A percentile compares a stretch with the other conserved stretches of the same genome.
phyloP scores from a whole-genome alignment of 2,888 invertebrate genomes.

The Julus scanicus region DNA sequence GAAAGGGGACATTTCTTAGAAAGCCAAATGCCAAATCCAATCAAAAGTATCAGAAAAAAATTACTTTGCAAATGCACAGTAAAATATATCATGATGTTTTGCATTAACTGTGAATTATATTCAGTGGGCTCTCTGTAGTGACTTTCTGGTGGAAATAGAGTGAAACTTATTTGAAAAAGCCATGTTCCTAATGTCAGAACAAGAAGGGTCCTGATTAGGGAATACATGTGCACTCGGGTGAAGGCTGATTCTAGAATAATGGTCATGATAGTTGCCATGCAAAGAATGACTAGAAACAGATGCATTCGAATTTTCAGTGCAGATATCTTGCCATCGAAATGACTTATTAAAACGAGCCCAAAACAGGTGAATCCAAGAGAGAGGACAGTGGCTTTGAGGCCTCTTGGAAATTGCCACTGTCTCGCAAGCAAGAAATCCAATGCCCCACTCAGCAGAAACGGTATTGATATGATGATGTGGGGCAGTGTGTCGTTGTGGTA shows the following conservation, averaged over 20 bases:
- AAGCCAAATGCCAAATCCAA: not conserved
- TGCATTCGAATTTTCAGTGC: not conserved
- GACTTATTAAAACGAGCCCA: not conserved
- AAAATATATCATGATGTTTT: not conserved
- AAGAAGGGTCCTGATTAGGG: not conserved
- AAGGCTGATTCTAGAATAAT: not conserved
- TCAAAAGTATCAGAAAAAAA: not conserved
- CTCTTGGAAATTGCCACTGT: not conserved
- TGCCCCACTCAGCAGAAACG: not conserved
- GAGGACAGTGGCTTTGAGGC: not conserved
- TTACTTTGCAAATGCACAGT: not conserved
- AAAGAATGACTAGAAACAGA: not conserved
- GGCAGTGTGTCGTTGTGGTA: not conserved
- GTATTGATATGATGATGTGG: not conserved
- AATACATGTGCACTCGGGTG: not conserved
- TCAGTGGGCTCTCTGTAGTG: not conserved
- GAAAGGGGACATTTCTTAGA: not conserved
- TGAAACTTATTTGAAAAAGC: not conserved
- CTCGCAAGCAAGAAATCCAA: not conserved
- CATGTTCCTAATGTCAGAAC: constrained; percentile 8
- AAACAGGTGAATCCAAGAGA: not conserved
- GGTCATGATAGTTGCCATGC: not conserved
- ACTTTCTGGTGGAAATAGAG: not conserved
- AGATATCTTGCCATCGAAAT: not conserved
- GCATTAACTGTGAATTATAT: not conserved